Percentiles rank a stretch among this genome's conserved stretches.
Evolutionary conservation across 2,797 vertebrate genomes (phyloP).

Genomic region (Bryconaethiops microstoma): DNA sequence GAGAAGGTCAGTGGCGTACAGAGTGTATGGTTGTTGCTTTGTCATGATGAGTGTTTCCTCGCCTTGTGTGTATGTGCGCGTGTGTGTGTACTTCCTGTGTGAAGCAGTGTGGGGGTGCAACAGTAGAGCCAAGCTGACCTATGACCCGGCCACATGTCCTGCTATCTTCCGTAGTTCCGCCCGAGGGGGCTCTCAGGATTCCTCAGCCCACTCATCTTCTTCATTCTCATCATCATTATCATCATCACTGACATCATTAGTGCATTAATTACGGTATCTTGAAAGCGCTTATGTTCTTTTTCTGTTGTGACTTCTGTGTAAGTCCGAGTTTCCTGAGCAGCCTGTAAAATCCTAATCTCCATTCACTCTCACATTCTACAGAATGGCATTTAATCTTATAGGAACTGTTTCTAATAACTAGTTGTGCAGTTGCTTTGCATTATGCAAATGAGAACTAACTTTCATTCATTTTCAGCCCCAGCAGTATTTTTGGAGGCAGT

Average conservation of each 20-base stretch:
- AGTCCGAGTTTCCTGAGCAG: background rate
- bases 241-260: conserved; percentile 10
- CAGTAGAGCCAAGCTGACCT: conserved; percentile 33
- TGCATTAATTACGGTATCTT: background rate
- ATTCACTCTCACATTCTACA: background rate
- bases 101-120: conserved; percentile 26
- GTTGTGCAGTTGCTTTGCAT: background rate
- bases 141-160: conserved; percentile 41
- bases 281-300: background rate
- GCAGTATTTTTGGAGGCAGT: background rate
- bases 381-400: background rate
- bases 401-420: background rate
- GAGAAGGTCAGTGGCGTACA: background rate
- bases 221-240: background rate
- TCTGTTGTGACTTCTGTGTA: background rate
- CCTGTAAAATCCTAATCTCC: background rate
- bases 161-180: conserved; percentile 40
- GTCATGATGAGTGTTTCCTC: conserved; percentile 20
- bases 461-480: background rate
- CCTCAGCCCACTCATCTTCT: conserved; percentile 28
- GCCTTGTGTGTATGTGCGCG: conserved; percentile 3
- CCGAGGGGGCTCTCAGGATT: conserved; percentile 36
- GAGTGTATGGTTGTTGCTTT: background rate
- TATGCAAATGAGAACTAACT: background rate
- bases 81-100: conserved; percentile 33